Evolutionary conservation across 1,140 invertebrate genomes (phyloP), one percentile per base, ranked within the genome.

Genomic region (Orchestia grillus): DNA sequence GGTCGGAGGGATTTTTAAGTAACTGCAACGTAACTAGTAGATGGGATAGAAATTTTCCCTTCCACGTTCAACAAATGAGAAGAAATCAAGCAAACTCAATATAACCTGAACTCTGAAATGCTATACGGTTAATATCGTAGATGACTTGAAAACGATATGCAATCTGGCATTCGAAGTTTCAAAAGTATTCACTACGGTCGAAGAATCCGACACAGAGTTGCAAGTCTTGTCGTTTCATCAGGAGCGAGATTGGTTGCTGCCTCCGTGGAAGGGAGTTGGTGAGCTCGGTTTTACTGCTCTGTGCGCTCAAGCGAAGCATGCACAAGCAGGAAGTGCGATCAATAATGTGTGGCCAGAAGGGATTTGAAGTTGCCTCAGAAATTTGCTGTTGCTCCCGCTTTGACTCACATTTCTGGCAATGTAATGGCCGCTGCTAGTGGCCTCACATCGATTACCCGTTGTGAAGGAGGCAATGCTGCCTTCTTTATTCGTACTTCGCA

Each of bases 381-480:
- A 90, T 90, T 90, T 90, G 88, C 43, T 90, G n/a, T 44, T 90
- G 88, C 88, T 90, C 43, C 62, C 43, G 88, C 88, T 44, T 90
- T 90, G 88, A 90, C 88, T 90, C 88, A 90, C 88, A 90, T 90
- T 90, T 90, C 88, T 90, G 88, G 88, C 88, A 90, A 90, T 90
- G 88, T 90, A 90, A 90, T 90, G 88, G 88, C 88, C 88, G 42
- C 88, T 90, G 88, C 88, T 44, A 90, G 88, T 44, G 88, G 88
- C 88, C 88, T 90, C 43, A 90, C 88, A 90, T 90, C 88, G 88
- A 90, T 90, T 90, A 90, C 88, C 15, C 88, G 88, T 44, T 42
- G 36, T 90, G 88, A 90, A 90, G 88, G 88, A 90, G 88, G 88
- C 88, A 42, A 90, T 90, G 88, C 88, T 90, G 88, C 88, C 88